Conservation (phyloP, 2,113 vertebrate genomes). For the Notothenia rossii region DNA sequence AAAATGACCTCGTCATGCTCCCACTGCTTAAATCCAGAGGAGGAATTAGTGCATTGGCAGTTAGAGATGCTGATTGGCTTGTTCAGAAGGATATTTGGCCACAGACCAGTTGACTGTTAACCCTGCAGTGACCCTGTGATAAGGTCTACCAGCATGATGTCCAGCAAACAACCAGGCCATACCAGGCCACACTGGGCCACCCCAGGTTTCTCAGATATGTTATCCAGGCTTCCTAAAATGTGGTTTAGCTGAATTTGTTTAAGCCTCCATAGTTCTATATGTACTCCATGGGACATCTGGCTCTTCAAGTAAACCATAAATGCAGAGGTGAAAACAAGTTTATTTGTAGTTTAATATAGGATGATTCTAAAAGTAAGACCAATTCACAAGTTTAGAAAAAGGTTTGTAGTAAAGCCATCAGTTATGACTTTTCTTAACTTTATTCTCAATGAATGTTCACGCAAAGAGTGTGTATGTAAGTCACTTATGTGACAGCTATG, state of each 20-base stretch:
- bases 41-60: slow-evolving; percentile 53
- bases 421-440: not conserved
- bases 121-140: slow-evolving; percentile 80
- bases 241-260: slow-evolving; percentile 13
- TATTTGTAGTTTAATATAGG: not conserved
- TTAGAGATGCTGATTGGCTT: slow-evolving; percentile 58
- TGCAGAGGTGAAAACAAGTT: not conserved
- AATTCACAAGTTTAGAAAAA: not conserved
- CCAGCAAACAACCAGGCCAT: slow-evolving; percentile 63
- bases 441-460: not conserved
- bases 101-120: slow-evolving; percentile 72
- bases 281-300: not conserved
- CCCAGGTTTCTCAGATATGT: slow-evolving; percentile 24
- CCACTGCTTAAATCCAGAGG: slow-evolving; percentile 65
- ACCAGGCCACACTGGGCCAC: slow-evolving; percentile 23
- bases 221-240: slow-evolving; percentile 15
- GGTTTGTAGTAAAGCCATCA: not conserved
- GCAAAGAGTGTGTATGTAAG: not conserved
- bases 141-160: slow-evolving; percentile 72
- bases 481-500: not conserved
- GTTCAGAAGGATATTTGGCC: slow-evolving; percentile 55
- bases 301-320: not conserved
- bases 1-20: slow-evolving; percentile 73
- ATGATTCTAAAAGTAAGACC: not conserved
- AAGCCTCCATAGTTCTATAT: not conserved